A percentile compares a stretch with the other conserved stretches of the same genome.
phyloP scores from a whole-genome alignment of 1,140 invertebrate species.

The Drosophila willistoni region DNA sequence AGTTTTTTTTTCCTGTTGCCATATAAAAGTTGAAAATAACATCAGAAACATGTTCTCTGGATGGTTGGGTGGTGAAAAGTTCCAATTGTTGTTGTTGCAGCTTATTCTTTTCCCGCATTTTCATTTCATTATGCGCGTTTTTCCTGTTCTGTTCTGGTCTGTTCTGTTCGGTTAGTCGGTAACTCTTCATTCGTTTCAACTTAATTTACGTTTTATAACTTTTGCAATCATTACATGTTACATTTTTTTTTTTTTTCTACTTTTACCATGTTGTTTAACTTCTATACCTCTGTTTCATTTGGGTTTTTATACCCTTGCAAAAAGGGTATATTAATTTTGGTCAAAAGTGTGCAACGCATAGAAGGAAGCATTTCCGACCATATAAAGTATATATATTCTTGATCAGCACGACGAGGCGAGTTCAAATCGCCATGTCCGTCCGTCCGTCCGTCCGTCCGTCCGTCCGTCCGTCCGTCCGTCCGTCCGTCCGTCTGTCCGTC shows the following conservation, averaged over 20 bases:
- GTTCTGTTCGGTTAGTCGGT: conserved; percentile 34
- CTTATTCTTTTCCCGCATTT: conserved; percentile 49
- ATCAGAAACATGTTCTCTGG: conserved; percentile 22
- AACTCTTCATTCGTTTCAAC: conserved; percentile 75
- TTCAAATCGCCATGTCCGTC: too few relatives aligned
- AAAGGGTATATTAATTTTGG: too few relatives aligned
- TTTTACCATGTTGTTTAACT: conserved; percentile 24
- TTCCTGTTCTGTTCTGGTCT: conserved; percentile 10
- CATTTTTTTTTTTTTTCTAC: conserved; percentile 60
- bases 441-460: too few relatives aligned
- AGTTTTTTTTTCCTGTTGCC: conserved; percentile 7
- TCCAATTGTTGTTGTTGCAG: conserved; percentile 10
- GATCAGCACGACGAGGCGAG: too few relatives aligned
- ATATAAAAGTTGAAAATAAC: conserved; percentile 50
- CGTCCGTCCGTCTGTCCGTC: too few relatives aligned
- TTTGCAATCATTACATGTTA: conserved; percentile 78
- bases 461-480: too few relatives aligned
- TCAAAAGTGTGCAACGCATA: too few relatives aligned
- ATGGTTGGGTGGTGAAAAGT: background rate
- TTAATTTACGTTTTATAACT: conserved; percentile 81
- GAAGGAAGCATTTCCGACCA: too few relatives aligned
- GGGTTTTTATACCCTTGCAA: too few relatives aligned
- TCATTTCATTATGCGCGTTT: conserved; percentile 64
- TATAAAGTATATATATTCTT: too few relatives aligned
- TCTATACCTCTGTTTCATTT: background rate